Evolutionary conservation across 2,797 vertebrate species (phyloP).

Genomic region (Tokudaia muenninki): DNA sequence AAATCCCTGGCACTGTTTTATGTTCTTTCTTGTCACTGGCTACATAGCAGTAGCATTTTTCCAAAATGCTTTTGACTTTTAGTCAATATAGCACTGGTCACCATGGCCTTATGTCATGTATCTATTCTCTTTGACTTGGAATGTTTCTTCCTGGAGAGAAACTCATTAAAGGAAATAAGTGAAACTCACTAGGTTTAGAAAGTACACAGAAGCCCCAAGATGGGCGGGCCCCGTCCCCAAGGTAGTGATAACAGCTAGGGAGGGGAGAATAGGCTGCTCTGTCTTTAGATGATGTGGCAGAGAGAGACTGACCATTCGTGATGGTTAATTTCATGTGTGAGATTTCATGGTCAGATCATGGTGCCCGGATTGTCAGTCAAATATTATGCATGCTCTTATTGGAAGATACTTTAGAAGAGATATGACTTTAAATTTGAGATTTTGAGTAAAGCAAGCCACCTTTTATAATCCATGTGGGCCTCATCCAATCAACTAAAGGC

Average conservation of each 20-base stretch:
- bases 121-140: background rate
- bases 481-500: background rate
- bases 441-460: background rate
- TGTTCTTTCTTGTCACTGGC: background rate
- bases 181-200: background rate
- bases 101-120: background rate
- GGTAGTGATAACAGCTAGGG: background rate
- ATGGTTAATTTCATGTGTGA: background rate
- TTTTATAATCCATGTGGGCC: background rate
- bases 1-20: background rate
- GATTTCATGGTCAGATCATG: background rate
- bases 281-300: background rate
- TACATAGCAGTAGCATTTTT: slow-evolving; percentile 8
- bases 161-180: background rate
- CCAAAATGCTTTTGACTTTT: slow-evolving; percentile 7
- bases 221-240: background rate
- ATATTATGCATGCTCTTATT: slow-evolving; percentile 8
- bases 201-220: background rate
- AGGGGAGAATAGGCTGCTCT: background rate
- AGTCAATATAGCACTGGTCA: background rate
- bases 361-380: background rate
- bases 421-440: background rate
- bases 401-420: background rate
- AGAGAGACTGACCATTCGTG: background rate
- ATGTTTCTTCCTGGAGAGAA: background rate